phyloP scores from a whole-genome alignment of 1,140 invertebrate genomes.

The Bombus consobrinus region DNA sequence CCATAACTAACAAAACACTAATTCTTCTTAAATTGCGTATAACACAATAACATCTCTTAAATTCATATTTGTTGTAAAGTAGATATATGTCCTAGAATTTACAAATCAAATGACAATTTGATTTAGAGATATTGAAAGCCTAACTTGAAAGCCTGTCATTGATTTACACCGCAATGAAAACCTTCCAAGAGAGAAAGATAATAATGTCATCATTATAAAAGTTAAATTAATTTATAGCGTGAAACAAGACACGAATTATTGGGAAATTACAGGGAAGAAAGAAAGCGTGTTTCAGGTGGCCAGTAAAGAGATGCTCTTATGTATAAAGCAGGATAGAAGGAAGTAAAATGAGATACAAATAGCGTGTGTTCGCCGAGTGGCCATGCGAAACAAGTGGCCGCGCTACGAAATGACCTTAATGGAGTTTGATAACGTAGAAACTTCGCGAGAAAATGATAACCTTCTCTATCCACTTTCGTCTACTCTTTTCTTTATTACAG shows the following conservation, averaged over 20 bases:
- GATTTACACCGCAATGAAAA: not conserved
- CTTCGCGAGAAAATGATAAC: not conserved
- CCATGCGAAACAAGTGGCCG: not conserved
- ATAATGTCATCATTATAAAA: not conserved
- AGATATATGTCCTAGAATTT: no score
- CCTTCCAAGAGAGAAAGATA: not conserved
- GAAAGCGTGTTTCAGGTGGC: not conserved
- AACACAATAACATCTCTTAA: no score
- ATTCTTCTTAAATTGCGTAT: no score
- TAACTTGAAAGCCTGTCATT: no score
- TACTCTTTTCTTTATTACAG: not conserved
- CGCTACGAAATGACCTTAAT: not conserved
- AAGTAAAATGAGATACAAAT: conserved; percentile 3
- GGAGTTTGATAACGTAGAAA: conserved; percentile 19
- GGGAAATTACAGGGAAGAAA: not conserved
- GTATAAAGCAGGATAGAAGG: not conserved
- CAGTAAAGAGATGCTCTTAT: not conserved
- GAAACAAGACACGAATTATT: not conserved
- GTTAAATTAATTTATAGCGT: not conserved
- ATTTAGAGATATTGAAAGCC: no score
- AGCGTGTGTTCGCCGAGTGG: not conserved
- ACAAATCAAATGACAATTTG: no score
- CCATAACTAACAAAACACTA: no score
- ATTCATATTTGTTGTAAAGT: no score
- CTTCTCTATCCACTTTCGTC: not conserved